phyloP scores from a whole-genome alignment of 2,797 vertebrate species.

The Poeciliopsis presidionis region DNA sequence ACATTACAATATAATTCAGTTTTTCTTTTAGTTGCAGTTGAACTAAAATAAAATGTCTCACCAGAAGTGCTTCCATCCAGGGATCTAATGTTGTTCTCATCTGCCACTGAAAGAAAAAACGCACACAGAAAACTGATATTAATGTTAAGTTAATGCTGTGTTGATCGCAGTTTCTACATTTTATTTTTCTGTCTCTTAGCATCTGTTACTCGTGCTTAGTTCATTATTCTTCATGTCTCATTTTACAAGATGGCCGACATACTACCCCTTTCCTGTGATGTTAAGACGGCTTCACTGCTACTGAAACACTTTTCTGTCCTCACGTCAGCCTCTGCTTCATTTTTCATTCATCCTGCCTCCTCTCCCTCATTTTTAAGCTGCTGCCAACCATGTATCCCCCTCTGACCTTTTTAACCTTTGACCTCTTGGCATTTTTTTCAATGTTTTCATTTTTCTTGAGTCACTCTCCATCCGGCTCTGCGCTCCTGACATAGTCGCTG shows the following conservation, averaged over 20 bases:
- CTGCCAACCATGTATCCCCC: conserved; percentile 13
- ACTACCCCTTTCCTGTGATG: conserved; percentile 38
- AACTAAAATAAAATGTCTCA: conserved; percentile 33
- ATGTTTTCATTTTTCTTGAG: conserved; percentile 43
- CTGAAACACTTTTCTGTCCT: conserved; percentile 52
- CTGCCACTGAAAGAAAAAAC: conserved; percentile 60
- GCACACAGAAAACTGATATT: conserved; percentile 29
- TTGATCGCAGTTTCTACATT: background rate
- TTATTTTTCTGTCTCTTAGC: background rate
- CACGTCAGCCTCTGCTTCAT: conserved; percentile 47
- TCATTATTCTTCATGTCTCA: conserved; percentile 24
- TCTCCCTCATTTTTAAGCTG: conserved; percentile 23
- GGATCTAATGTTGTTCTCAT: conserved; percentile 67
- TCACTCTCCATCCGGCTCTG: conserved; percentile 30
- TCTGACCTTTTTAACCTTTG: conserved; percentile 51
- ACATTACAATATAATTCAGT: too few species aligned
- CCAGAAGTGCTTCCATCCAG: conserved; percentile 51
- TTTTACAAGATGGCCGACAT: conserved; percentile 21
- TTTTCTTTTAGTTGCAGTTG: background rate
- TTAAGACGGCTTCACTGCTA: conserved; percentile 33
- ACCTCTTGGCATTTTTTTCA: conserved; percentile 20
- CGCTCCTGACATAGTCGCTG: conserved; percentile 27
- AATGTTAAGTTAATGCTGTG: background rate
- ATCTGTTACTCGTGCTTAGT: background rate
- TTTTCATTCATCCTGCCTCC: conserved; percentile 51